Base-by-base conservation (phyloP, 2,797 vertebrate species). In the Hemibagrus guttatus region DNA sequence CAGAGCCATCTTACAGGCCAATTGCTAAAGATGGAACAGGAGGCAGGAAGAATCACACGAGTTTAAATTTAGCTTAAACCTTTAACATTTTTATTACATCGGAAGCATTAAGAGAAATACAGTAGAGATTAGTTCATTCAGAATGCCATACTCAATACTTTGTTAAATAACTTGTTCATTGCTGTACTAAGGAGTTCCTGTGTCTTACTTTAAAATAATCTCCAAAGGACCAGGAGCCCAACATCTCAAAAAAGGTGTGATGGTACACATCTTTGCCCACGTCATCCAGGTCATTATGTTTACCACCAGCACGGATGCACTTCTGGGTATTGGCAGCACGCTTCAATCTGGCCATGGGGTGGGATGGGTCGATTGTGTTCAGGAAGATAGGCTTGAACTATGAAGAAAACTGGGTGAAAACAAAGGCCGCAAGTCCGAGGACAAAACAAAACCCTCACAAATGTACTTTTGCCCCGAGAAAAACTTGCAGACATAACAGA, bases 201-300 rank as follows among this genome's bases (percentile, higher is more conserved):
- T 64, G 5, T 8, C 81, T 79, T 92, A 99, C 98, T 97, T 99
- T 99, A 89, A 99, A 99, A 91, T 99, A 99, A 94, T 99, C 98
- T 14, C 98, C 98, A 81, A 99, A 99, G 86, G 98, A 99, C 98
- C 98, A 99, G 87, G 98, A 99, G 0, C 98, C 98, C 93, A 99
- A 84, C 98, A 99, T 99, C 95, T 99, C 98, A 0, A 99, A 99
- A 95, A 99, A 99, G 84, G 98, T 99, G 94, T 99, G 98, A 88
- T 99, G 98, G 91, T 99, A 99, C 76, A 99, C 98, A 35, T 99
- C 98, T 89, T 99, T 99, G n/a, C 98, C 98, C 12, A 99, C 98
- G 0, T 99, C 98, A 0, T 99, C 98, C 91, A 99, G 95, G 91
- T 99, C 98, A 0, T 99, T 99, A 95, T 99, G 98, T 90, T 99